phyloP scores from a whole-genome alignment of 2,797 vertebrate species.

The Graptemys geographica region DNA sequence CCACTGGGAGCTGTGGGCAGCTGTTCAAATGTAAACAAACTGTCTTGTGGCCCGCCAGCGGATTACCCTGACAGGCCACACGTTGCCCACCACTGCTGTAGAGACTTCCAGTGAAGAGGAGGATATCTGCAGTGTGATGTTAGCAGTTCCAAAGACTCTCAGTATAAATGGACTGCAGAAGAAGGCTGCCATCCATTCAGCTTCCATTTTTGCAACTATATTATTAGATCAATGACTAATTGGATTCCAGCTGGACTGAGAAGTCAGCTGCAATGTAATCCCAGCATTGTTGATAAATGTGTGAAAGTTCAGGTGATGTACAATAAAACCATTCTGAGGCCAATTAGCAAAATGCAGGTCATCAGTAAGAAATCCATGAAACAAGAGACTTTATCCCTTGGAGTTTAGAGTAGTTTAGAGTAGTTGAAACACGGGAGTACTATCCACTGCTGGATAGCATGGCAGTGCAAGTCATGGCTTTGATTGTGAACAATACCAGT shows the following conservation, averaged over 20 bases:
- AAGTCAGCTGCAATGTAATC: neutral
- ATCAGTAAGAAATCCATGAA: neutral
- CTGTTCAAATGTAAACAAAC: too few species aligned
- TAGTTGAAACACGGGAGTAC: neutral
- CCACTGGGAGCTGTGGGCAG: too few species aligned
- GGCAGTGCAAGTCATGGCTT: neutral
- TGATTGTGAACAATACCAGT: neutral
- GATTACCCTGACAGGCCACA: too few species aligned
- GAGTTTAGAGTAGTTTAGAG: neutral
- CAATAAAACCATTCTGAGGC: fast-evolving
- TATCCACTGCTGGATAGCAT: neutral
- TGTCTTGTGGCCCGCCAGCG: too few species aligned
- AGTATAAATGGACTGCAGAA: neutral
- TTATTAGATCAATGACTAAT: neutral
- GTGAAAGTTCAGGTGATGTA: neutral
- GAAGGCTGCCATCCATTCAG: neutral
- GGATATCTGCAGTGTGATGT: neutral
- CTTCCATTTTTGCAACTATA: neutral
- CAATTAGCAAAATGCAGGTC: neutral
- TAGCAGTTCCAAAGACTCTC: neutral
- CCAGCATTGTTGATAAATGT: fast-evolving
- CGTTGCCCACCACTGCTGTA: neutral
- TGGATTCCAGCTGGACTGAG: neutral
- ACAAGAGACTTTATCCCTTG: neutral
- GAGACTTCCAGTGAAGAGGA: neutral